Evolutionary conservation across 64 coral and sea anemone genomes (phyloP).

Genomic region (Hydrozoanthus tunicans): DNA sequence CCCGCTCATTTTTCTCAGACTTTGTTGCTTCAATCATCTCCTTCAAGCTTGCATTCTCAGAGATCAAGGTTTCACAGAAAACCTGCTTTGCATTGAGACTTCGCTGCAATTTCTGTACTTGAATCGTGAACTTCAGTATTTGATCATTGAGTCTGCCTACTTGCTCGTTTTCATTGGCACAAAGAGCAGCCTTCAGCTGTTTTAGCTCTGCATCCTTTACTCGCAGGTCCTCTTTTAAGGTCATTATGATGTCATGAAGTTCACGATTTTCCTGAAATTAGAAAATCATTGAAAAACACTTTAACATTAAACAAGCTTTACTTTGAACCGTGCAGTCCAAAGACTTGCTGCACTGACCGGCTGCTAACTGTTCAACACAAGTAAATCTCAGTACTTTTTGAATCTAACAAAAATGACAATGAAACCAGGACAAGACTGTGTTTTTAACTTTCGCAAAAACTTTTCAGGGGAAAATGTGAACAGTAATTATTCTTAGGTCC

Average conservation of each 20-base stretch:
- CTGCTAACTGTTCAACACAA: neutral
- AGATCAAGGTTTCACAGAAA: conserved; percentile 71
- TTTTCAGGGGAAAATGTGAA: too few species aligned
- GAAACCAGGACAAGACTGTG: too few species aligned
- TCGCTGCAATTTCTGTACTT: conserved; percentile 55
- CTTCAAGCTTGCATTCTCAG: conserved; percentile 79
- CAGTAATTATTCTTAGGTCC: too few species aligned
- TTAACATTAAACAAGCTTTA: neutral
- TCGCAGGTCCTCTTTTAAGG: conserved; percentile 63
- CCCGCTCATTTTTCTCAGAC: conserved; percentile 67
- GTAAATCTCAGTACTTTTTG: neutral
- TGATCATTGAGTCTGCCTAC: conserved; percentile 51
- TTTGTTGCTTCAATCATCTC: conserved; percentile 63
- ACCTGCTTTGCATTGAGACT: conserved; percentile 86
- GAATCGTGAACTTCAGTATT: conserved; percentile 43
- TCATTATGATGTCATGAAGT: conserved; percentile 85
- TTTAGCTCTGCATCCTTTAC: conserved; percentile 59
- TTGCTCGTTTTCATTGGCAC: conserved; percentile 63
- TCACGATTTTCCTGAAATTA: conserved; percentile 74
- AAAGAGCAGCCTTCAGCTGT: conserved; percentile 49
- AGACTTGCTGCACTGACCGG: neutral
- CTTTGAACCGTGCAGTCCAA: neutral
- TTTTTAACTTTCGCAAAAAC: too few species aligned
- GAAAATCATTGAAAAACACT: neutral
- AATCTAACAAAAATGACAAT: too few species aligned